Evolutionary conservation across 2,888 invertebrate species (phyloP).

Genomic region (Lucinisca nassula): DNA sequence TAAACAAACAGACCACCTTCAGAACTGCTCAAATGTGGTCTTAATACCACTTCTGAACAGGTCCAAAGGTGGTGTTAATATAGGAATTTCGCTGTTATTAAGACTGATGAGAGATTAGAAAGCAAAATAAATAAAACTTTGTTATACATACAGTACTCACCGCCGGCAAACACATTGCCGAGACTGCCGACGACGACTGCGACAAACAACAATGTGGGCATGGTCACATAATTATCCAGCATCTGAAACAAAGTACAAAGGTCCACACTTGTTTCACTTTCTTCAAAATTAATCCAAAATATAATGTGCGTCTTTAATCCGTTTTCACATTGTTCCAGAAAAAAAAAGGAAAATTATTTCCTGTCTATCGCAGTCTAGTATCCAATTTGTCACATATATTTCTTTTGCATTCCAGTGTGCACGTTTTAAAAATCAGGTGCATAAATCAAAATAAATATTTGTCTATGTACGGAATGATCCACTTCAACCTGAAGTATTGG

Average conservation of each 20-base stretch:
- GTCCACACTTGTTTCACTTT: no score
- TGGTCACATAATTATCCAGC: neutral
- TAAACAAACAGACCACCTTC: no score
- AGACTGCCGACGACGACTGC: neutral
- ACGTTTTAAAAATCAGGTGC: neutral
- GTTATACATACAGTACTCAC: constrained; percentile 16
- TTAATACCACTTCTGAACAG: no score
- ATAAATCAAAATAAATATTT: neutral
- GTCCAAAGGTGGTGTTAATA: no score
- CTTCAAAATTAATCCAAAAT: neutral
- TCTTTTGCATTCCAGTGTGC: neutral
- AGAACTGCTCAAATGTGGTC: no score
- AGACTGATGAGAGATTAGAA: constrained; percentile 3
- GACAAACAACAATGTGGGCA: neutral
- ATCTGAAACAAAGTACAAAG: neutral
- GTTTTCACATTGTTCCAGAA: neutral
- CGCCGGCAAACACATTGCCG: constrained; percentile 5
- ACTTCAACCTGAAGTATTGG: neutral
- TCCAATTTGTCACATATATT: neutral
- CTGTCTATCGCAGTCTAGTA: neutral
- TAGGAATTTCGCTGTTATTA: no score
- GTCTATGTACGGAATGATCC: neutral
- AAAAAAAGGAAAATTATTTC: neutral
- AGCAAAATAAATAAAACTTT: constrained; percentile 6
- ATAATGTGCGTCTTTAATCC: neutral